Percentiles rank a stretch among this genome's conserved stretches.
Evolutionary conservation across 2,113 vertebrate species (phyloP).

Genomic region (Pyrgilauda ruficollis): DNA sequence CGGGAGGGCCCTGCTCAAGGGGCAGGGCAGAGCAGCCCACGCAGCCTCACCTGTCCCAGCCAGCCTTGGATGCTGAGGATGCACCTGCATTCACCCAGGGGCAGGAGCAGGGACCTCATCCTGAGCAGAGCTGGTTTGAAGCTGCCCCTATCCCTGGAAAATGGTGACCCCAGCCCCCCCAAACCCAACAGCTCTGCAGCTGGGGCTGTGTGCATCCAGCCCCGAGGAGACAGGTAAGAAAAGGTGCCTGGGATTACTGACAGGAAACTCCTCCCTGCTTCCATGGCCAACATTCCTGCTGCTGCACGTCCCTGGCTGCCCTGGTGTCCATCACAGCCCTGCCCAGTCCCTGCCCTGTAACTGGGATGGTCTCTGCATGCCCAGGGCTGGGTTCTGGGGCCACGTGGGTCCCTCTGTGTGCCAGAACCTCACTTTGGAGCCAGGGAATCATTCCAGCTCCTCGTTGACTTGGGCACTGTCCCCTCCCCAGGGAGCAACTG

Average conservation of each 20-base stretch:
- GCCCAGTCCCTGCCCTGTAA: neutral
- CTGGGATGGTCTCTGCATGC: fast-evolving
- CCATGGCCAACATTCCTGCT: fast-evolving
- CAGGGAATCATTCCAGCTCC: neutral
- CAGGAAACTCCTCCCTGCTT: fast-evolving
- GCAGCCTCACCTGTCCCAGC: neutral
- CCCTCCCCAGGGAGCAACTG: neutral
- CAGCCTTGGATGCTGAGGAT: fast-evolving
- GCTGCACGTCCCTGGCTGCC: fast-evolving
- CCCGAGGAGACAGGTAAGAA: neutral
- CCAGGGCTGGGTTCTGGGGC: neutral
- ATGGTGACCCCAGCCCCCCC: neutral
- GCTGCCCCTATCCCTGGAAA: neutral
- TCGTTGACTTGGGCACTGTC: fast-evolving
- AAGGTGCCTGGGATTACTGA: neutral
- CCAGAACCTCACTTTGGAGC: neutral
- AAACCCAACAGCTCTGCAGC: neutral
- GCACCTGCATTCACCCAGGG: neutral
- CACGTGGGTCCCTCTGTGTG: fast-evolving
- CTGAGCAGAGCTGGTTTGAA: neutral
- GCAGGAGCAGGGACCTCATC: no score
- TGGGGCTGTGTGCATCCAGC: neutral
- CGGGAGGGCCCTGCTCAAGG: fast-evolving
- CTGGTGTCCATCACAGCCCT: fast-evolving
- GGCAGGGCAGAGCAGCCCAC: fast-evolving